Conservation (phyloP, 2,113 vertebrate species). For the Oostethus manadensis region DNA sequence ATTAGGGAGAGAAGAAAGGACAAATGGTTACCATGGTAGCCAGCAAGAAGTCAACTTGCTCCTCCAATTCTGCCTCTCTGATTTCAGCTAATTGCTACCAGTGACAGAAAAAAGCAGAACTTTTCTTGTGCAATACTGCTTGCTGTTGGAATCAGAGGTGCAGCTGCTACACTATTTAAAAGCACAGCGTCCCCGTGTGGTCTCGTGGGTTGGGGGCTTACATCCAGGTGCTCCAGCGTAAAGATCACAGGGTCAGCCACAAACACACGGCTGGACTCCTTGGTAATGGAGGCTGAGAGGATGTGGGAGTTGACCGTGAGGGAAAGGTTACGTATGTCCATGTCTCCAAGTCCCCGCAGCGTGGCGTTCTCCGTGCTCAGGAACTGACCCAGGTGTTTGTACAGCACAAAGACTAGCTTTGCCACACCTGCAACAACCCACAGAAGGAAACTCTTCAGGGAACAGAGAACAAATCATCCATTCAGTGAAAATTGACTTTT, state of each 20-base stretch:
- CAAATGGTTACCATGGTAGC: slow-evolving; percentile 1
- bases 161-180: slow-evolving; percentile 16
- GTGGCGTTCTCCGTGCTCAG: slow-evolving; percentile 95
- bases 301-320: slow-evolving; percentile 96
- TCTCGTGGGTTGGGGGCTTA: slow-evolving; percentile 70
- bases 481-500: neutral
- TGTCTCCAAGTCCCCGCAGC: slow-evolving; percentile 80
- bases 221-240: slow-evolving; percentile 93
- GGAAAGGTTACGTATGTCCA: slow-evolving; percentile 81
- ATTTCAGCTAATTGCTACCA: slow-evolving; percentile 1
- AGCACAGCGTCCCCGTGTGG: neutral
- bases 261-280: slow-evolving; percentile 95
- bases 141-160: slow-evolving; percentile 9
- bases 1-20: neutral
- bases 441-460: slow-evolving; percentile 17
- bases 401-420: slow-evolving; percentile 97
- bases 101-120: neutral
- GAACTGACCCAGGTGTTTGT: slow-evolving; percentile 93
- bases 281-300: slow-evolving; percentile 96
- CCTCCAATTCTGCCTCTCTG: neutral
- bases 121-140: neutral
- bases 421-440: slow-evolving; percentile 77
- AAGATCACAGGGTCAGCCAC: slow-evolving; percentile 93
- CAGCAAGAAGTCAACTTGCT: neutral
- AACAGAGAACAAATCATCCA: neutral